Conservation (phyloP, 2,888 invertebrate genomes). For the Drosophila monieri region DNA sequence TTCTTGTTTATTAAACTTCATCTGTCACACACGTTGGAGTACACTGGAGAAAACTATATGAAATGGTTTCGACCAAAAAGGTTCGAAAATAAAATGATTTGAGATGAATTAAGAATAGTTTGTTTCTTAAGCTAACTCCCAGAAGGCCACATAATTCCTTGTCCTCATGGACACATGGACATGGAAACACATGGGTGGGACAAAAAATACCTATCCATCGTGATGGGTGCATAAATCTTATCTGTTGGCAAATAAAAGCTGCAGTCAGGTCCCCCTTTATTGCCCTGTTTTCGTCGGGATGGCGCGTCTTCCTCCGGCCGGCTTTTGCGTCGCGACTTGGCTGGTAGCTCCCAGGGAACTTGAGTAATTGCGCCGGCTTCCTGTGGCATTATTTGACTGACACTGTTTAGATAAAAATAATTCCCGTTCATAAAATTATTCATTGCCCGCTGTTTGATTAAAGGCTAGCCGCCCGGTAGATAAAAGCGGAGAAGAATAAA, state of each 20-base stretch:
- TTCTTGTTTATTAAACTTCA: conserved; percentile 42
- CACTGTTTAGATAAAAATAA: conserved; percentile 44
- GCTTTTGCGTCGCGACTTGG: conserved; percentile 5
- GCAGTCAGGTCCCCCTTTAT: conserved; percentile 22
- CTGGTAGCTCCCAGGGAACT: conserved; percentile 43
- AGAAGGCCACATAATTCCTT: not conserved
- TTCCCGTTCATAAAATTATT: conserved; percentile 41
- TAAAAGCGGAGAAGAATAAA: not conserved
- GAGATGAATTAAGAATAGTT: no score
- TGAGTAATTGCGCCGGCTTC: conserved; percentile 41
- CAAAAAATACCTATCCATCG: conserved; percentile 8
- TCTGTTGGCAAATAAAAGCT: conserved; percentile 40
- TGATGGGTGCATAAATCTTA: conserved; percentile 41
- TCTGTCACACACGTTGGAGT: conserved; percentile 34
- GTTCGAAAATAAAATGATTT: no score
- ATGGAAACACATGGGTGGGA: conserved; percentile 2
- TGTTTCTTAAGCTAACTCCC: no score
- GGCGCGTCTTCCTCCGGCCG: not conserved
- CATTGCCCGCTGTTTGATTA: conserved; percentile 47
- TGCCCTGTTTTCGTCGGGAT: conserved; percentile 2
- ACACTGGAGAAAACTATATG: conserved; percentile 3
- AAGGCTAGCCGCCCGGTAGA: conserved; percentile 16
- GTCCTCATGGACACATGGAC: no score
- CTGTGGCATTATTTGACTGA: conserved; percentile 6
- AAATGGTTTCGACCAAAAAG: not conserved